These are phyloP conservation scores for Apaloderma vittatum DNA, from an alignment of 2,113 vertebrate species.

Conservation along the genomic window DNA sequence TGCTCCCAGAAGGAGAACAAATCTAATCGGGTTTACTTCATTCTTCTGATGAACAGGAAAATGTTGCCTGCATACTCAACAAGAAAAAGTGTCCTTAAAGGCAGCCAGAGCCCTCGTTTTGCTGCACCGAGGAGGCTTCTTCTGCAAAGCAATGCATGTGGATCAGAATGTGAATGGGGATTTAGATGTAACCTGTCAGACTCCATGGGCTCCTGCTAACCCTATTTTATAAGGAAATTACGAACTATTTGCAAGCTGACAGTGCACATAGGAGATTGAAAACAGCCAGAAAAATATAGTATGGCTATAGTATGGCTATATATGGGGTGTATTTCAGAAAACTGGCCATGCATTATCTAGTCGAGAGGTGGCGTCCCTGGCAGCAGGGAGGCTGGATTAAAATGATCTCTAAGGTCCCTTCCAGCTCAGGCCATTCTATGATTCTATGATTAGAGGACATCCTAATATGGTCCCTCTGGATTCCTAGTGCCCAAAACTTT, in stretches of 20 bases:
- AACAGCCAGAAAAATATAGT: background rate
- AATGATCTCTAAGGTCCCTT: no score
- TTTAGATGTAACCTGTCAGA: slow-evolving; percentile 26
- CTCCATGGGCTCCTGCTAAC: background rate
- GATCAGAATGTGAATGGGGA: slow-evolving; percentile 42
- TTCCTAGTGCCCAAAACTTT: background rate
- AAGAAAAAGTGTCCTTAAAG: slow-evolving; percentile 38
- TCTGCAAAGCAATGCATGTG: background rate
- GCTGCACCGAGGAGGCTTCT: background rate
- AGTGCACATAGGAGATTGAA: background rate
- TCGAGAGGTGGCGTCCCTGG: no score
- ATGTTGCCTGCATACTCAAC: slow-evolving; percentile 77
- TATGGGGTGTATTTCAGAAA: background rate
- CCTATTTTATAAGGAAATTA: background rate
- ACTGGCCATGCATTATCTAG: no score
- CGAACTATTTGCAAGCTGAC: background rate
- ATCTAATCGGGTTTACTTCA: slow-evolving; percentile 80
- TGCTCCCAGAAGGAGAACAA: slow-evolving; percentile 78
- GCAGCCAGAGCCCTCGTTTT: background rate
- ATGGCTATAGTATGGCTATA: background rate
- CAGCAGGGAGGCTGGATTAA: no score
- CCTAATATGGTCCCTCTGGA: background rate
- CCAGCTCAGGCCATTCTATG: no score
- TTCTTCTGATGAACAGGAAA: slow-evolving; percentile 73
- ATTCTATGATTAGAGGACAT: no score